Conservation (phyloP, 2,888 invertebrate species). For the Pollenia amentaria region DNA sequence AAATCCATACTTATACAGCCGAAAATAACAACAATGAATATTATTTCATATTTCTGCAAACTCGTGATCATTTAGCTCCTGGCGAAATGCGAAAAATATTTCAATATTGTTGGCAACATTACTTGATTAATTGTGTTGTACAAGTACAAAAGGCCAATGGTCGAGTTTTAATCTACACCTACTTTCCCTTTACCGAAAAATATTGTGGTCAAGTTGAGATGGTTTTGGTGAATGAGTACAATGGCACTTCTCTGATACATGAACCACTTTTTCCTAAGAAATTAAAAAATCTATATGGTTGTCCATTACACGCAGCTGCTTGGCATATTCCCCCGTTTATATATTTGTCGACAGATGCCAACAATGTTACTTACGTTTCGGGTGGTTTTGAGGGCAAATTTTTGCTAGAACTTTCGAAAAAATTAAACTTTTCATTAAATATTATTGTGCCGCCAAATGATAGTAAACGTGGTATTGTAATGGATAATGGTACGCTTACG, state of each 20-base stretch:
- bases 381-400: constrained; percentile 69
- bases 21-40: constrained; percentile 71
- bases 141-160: constrained; percentile 52
- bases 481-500: constrained; percentile 56
- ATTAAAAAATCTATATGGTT: constrained; percentile 78
- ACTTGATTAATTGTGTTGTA: constrained; percentile 74
- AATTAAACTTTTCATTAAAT: constrained; percentile 67
- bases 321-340: constrained; percentile 76
- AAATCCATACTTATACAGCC: constrained; percentile 36
- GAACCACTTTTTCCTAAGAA: constrained; percentile 77
- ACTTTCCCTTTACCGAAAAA: constrained; percentile 66
- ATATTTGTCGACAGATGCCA: constrained; percentile 35
- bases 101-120: constrained; percentile 71
- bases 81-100: constrained; percentile 56
- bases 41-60: constrained; percentile 68
- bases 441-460: constrained; percentile 65
- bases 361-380: constrained; percentile 44
- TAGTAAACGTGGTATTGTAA: constrained; percentile 63
- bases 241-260: constrained; percentile 34
- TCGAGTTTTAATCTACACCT: constrained; percentile 62
- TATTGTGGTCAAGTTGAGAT: constrained; percentile 47
- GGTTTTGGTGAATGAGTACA: constrained; percentile 42
- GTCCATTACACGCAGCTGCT: constrained; percentile 76
- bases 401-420: constrained; percentile 41
- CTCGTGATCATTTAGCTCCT: constrained; percentile 19